Percentiles rank a stretch among this genome's conserved stretches.
These are phyloP conservation scores for Malthinus seriepunctatus DNA, from an alignment of 2,888 invertebrate species.

Conservation along the genomic window DNA sequence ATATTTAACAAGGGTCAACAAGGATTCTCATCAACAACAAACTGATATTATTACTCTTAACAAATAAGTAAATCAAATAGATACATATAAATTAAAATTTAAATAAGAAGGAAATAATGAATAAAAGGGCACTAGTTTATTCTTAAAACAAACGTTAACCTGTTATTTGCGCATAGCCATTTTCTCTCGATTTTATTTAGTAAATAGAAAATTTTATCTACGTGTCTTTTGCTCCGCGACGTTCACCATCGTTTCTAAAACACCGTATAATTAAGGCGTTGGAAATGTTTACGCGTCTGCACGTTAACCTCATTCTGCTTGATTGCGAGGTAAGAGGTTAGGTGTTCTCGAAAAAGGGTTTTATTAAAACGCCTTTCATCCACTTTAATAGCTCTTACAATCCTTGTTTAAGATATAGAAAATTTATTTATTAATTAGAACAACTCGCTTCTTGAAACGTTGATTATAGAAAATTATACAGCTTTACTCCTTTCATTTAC, in stretches of 20 bases:
- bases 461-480: constrained; percentile 35
- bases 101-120: no score
- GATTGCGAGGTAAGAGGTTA: constrained; percentile 45
- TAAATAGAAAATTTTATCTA: constrained; percentile 13
- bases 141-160: neutral
- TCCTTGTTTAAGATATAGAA: constrained; percentile 35
- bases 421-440: constrained; percentile 42
- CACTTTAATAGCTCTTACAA: constrained; percentile 39
- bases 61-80: no score
- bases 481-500: constrained; percentile 29
- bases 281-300: constrained; percentile 48
- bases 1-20: constrained; percentile 8
- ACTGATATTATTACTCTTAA: no score
- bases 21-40: neutral
- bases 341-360: constrained; percentile 41
- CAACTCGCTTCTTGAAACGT: constrained; percentile 32
- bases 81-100: no score
- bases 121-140: no score
- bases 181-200: constrained; percentile 11
- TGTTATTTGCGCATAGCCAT: constrained; percentile 4
- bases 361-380: constrained; percentile 45
- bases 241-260: constrained; percentile 26
- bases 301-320: constrained; percentile 46
- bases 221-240: constrained; percentile 14
- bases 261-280: constrained; percentile 48